These are phyloP conservation scores for Lepidurus packardi DNA, from an alignment of 1,140 invertebrate species.

Conservation along the genomic window DNA sequence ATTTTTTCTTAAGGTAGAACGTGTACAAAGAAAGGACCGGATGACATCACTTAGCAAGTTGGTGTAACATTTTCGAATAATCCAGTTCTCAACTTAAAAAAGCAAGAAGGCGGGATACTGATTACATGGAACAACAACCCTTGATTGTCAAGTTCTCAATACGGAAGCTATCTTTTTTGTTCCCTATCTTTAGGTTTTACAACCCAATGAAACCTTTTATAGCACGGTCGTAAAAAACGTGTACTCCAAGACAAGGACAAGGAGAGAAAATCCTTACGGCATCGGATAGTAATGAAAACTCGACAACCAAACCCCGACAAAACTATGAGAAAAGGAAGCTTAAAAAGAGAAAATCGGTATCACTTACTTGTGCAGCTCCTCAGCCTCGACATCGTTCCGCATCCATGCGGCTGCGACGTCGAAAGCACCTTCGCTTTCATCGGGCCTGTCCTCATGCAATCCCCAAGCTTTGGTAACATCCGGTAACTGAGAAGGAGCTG, in stretches of 20 bases:
- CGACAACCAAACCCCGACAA: too few relatives aligned
- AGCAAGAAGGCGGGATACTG: background rate
- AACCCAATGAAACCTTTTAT: background rate
- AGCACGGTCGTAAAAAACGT: background rate
- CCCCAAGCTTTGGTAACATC: background rate
- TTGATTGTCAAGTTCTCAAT: background rate
- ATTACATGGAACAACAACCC: background rate
- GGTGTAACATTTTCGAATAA: background rate
- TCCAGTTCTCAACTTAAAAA: background rate
- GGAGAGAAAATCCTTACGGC: background rate
- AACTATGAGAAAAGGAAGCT: background rate
- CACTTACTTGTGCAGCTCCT: constrained; percentile 34
- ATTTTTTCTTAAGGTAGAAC: background rate
- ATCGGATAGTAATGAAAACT: too few relatives aligned
- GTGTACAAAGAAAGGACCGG: background rate
- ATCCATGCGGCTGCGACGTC: constrained; percentile 46
- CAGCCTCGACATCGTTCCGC: constrained; percentile 40
- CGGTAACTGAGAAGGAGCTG: background rate
- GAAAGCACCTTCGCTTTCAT: constrained; percentile 40
- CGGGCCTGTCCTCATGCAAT: background rate
- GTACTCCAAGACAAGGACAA: background rate
- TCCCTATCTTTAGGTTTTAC: background rate
- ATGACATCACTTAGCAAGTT: background rate
- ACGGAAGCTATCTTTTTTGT: background rate
- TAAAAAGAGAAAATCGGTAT: background rate